Evolutionary conservation across 2,797 vertebrate genomes (phyloP).

Genomic region (Microctenopoma lineatum): DNA sequence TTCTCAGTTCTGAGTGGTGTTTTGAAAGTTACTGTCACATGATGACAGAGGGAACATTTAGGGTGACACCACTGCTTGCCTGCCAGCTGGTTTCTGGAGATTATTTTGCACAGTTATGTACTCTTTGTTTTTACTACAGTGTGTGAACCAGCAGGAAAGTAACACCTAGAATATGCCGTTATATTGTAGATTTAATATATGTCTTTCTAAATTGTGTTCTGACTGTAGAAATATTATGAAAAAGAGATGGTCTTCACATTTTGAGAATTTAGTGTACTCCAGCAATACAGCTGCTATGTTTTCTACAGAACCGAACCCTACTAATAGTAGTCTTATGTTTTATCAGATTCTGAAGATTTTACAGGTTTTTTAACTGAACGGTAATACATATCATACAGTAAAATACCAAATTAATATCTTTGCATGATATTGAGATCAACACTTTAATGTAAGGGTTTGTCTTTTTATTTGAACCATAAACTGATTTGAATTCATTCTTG

Average conservation of each 20-base stretch:
- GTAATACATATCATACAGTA: conserved; percentile 61
- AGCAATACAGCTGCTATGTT: conserved; percentile 71
- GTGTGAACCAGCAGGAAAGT: conserved; percentile 47
- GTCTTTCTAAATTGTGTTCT: conserved; percentile 55
- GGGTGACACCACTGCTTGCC: conserved; percentile 72
- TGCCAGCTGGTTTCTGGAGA: conserved; percentile 89
- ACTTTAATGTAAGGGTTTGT: conserved; percentile 53
- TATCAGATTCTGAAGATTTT: conserved; percentile 48
- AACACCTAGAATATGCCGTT: conserved; percentile 49
- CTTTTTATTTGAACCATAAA: conserved; percentile 56
- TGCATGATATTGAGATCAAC: conserved; percentile 74
- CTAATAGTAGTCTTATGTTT: conserved; percentile 51
- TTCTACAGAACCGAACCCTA: conserved; percentile 61
- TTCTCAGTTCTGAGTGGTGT: conserved; percentile 17
- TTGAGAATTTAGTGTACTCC: conserved; percentile 43
- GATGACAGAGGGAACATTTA: conserved; percentile 55
- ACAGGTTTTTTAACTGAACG: conserved; percentile 34
- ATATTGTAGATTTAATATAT: conserved; percentile 73
- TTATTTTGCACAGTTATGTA: conserved; percentile 60
- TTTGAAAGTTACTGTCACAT: conserved; percentile 34
- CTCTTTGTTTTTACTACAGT: conserved; percentile 42
- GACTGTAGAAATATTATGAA: conserved; percentile 47
- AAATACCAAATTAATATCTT: conserved; percentile 60
- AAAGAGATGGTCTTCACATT: conserved; percentile 31
- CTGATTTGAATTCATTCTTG: conserved; percentile 45